A percentile compares a stretch with the other conserved stretches of the same genome.
These are phyloP conservation scores for Typhlichthys eigenmanni DNA, from an alignment of 2,797 vertebrate species.

Conservation along the genomic window DNA sequence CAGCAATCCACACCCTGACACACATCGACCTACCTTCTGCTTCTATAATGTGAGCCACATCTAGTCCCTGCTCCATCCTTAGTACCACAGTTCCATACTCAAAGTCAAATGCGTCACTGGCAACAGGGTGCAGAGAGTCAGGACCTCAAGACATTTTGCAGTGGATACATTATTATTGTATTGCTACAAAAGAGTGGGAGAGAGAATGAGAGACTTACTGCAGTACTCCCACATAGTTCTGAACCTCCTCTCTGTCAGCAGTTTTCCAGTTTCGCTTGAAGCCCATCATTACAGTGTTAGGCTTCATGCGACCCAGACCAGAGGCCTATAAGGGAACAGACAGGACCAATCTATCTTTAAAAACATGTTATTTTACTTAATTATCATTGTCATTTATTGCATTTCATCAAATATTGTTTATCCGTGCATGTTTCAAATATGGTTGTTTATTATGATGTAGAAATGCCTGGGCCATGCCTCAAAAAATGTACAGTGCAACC, in stretches of 20 bases:
- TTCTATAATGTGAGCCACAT: constrained; percentile 88
- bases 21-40: constrained; percentile 83
- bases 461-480: too few relatives aligned
- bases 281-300: constrained; percentile 92
- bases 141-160: constrained; percentile 3
- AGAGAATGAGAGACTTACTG: constrained; percentile 83
- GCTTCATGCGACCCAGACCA: constrained; percentile 93
- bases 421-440: too few relatives aligned
- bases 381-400: too few relatives aligned
- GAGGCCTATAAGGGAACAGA: constrained; percentile 77
- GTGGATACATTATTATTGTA: not conserved
- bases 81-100: constrained; percentile 87
- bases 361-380: too few relatives aligned
- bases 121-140: constrained; percentile 12
- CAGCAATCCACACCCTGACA: not conserved
- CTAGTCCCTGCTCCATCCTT: constrained; percentile 89
- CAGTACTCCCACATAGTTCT: constrained; percentile 90
- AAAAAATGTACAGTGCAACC: constrained; percentile 7
- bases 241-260: constrained; percentile 71
- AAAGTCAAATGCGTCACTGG: constrained; percentile 94
- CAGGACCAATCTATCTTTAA: not conserved
- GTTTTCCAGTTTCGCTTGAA: constrained; percentile 93
- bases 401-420: too few relatives aligned
- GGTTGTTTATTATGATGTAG: too few relatives aligned
- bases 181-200: not conserved